A percentile compares a stretch with the other conserved stretches of the same genome.
phyloP scores from a whole-genome alignment of 1,140 invertebrate genomes.

The Popillia japonica region DNA sequence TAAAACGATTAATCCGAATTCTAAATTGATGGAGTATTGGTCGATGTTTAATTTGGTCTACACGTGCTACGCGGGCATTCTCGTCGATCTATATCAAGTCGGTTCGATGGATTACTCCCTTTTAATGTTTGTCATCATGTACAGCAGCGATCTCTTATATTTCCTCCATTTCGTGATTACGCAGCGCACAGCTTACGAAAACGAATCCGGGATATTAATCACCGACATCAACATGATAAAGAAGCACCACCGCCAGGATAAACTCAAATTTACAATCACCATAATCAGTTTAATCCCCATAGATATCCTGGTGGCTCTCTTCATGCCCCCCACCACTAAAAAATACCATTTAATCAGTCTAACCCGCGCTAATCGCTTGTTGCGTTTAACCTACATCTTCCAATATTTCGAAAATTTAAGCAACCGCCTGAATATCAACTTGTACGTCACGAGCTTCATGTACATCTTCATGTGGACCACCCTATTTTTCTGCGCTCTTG shows the following conservation, averaged over 20 bases:
- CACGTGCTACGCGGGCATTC: constrained; percentile 1
- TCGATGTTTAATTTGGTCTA: constrained; percentile 3
- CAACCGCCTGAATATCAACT: neutral
- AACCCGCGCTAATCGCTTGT: neutral
- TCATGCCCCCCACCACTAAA: neutral
- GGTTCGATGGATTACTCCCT: constrained; percentile 5
- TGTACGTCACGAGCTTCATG: neutral
- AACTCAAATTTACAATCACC: neutral
- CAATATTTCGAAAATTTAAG: constrained; percentile 17
- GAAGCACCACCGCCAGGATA: neutral
- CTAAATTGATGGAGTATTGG: constrained; percentile 15
- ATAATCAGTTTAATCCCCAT: constrained; percentile 23
- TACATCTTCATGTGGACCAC: constrained; percentile 35
- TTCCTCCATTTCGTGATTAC: neutral
- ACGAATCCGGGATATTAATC: constrained; percentile 17
- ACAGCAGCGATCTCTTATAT: constrained; percentile 5
- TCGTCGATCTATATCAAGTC: constrained; percentile 28
- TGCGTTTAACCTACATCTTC: constrained; percentile 36
- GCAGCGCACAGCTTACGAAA: constrained; percentile 9
- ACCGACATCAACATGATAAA: constrained; percentile 23
- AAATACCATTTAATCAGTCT: neutral
- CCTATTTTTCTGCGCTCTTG: neutral
- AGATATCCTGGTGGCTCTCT: neutral
- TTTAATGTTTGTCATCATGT: neutral
- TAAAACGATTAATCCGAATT: neutral